Evolutionary conservation across 1,140 invertebrate genomes (phyloP).

Genomic region (Alviniconcha marisindica): DNA sequence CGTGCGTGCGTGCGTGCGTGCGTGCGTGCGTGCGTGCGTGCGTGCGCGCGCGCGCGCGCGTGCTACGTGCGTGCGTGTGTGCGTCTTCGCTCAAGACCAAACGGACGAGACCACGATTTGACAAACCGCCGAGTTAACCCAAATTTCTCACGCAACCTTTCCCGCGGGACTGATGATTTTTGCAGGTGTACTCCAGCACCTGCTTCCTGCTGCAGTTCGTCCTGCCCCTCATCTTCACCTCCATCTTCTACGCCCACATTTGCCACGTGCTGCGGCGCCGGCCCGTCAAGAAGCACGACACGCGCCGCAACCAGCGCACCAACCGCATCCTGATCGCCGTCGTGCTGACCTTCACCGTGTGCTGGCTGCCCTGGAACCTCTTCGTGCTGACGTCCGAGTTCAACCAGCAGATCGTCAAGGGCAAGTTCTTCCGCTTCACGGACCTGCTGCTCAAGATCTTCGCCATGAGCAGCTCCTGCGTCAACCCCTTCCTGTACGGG

Average conservation of each 20-base stretch:
- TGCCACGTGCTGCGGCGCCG: constrained; percentile 66
- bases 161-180: background rate
- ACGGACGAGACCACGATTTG: too few relatives aligned
- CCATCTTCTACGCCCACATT: constrained; percentile 68
- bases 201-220: constrained; percentile 72
- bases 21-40: background rate
- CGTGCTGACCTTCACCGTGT: constrained; percentile 94
- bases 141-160: too few relatives aligned
- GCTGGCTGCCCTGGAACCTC: constrained; percentile 79
- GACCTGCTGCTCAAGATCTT: constrained; percentile 73
- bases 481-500: constrained; percentile 88
- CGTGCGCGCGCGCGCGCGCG: too few relatives aligned
- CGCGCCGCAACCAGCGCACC: constrained; percentile 82
- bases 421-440: constrained; percentile 64
- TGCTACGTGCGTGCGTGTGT: too few relatives aligned
- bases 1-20: background rate
- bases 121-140: too few relatives aligned
- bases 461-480: constrained; percentile 86
- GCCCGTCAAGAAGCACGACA: constrained; percentile 67
- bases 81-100: too few relatives aligned
- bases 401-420: constrained; percentile 53
- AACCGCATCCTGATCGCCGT: constrained; percentile 96
- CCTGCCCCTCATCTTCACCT: constrained; percentile 65
- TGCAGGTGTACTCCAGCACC: constrained; percentile 60
- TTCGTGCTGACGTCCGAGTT: constrained; percentile 69